Base-by-base conservation (phyloP, 2,113 vertebrate genomes). In the Mesoclemmys tuberculata region DNA sequence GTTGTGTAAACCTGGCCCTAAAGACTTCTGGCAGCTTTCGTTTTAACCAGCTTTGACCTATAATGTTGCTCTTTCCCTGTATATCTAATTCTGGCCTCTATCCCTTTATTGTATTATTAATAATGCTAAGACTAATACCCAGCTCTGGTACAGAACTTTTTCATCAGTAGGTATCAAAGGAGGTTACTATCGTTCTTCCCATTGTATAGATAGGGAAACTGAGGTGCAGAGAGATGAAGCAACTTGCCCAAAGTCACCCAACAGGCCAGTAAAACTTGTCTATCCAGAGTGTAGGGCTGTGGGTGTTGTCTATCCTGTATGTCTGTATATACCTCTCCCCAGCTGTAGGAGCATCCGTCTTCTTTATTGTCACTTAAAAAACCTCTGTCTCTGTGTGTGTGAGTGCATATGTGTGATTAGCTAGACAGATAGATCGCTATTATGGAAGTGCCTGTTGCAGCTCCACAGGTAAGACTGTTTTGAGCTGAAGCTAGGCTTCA, bases 341-440 rank as follows among this genome's bases (percentile, higher is more conserved):
- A 41, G 44, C 44, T 41, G 21, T 44, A 26, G 21, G 26, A 75
- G 38, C 71, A 41, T 75, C 71, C 41, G 24, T 56, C 1, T 6
- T 6, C 84, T 86, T 31, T 74, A 4, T 61, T 24, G 38, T 82
- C 41, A 1, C 51, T 4, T 68, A 21, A 31, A 79, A 54, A 26
- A 21, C 3, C 14, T 52, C 0, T 7, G n/a, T 31, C 18, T 1
- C 0, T 0, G 18, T 49, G 2, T 75, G 22, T 3, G 12, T 2
- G 1, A 10, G 9, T 29, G 26, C 83, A 80, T n/a, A 52, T 35
- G 61, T 77, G 80, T 48, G 26, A n/a, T 68, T 64, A 64, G 31
- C 61, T 64, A 7, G 2, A 6, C 7, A 13, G n/a, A 21, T 3
- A 26, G 61, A 64, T 68, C 16, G 12, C 31, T 68, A 68, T 68